Base-by-base conservation (phyloP, 2,113 vertebrate genomes). In the Uria lomvia region DNA sequence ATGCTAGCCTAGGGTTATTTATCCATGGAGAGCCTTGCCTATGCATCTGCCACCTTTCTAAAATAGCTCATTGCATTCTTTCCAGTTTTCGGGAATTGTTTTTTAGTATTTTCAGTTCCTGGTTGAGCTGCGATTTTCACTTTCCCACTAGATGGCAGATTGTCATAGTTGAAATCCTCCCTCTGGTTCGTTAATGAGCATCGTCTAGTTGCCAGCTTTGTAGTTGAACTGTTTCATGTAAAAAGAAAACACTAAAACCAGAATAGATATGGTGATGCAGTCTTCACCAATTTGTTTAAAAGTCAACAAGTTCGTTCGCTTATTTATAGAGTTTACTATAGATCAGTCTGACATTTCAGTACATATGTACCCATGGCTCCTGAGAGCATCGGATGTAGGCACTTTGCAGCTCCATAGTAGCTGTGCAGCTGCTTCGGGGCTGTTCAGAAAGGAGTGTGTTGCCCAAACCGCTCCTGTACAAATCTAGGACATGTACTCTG, bases 131-230 rank as follows among this genome's bases (percentile, higher is more conserved):
- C 8, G 6, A 56, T 78, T 90, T 96, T 65, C 73, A 15, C 6
- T 80, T 90, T 92, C 23, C 96, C 96, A 73, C 90, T 92, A 97
- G 97, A 62, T 97, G 97, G 94, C 96, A 96, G 90, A 81, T 86
- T 59, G 58, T 63, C 45, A 75, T 26, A 93, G 65, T 40, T 32
- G 43, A 91, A 95, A 70, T 90, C 26, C 42, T 60, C 5, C 0
- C 52, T 50, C 56, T 20, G 16, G 11, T 19, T 32, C 1, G 0
- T 56, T 72, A 65, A 76, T 7, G 81, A 83, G 38, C 55, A 18
- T 49, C 40, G 3, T 53, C 56, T 42, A 13, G 9, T 75, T 65
- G 30, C 40, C 92, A 38, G 49, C 22, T 81, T 87, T 66, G 34
- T 38, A 74, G 58, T 17, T 75, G 53, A 86, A 66, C n/a, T 11